phyloP scores from a whole-genome alignment of 1,140 invertebrate species.

The Papilio polytes region DNA sequence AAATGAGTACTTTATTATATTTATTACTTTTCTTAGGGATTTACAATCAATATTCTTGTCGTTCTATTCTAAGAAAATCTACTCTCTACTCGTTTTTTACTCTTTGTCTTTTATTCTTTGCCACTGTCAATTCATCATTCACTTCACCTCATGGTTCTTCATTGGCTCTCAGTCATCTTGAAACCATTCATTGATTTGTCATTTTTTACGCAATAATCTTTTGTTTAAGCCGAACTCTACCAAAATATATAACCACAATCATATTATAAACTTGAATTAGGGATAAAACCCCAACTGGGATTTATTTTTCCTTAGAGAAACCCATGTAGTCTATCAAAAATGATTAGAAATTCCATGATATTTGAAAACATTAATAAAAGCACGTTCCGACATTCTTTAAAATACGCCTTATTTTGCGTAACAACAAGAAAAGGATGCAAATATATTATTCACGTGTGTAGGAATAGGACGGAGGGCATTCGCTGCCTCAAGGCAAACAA shows the following conservation, averaged over 20 bases:
- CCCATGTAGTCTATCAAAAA: not conserved
- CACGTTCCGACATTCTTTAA: slow-evolving; percentile 69
- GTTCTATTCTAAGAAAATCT: slow-evolving; percentile 39
- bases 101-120: not conserved
- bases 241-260: not conserved
- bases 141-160: not conserved
- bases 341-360: not conserved
- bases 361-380: slow-evolving; percentile 54
- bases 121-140: not conserved
- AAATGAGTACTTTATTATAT: slow-evolving; percentile 57
- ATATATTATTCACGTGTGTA: slow-evolving; percentile 44
- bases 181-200: not conserved
- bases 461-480: slow-evolving; percentile 52
- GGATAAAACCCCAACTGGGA: not conserved
- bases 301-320: not conserved
- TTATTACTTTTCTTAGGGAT: slow-evolving; percentile 58
- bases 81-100: not conserved
- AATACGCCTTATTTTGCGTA: slow-evolving; percentile 69
- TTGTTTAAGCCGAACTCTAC: not conserved
- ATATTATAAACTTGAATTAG: not conserved
- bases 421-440: slow-evolving; percentile 55
- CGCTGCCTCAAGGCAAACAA: slow-evolving; percentile 75
- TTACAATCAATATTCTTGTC: slow-evolving; percentile 45
- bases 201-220: not conserved
- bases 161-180: not conserved